Conservation (phyloP, 2,888 invertebrate species). For the Adelognathus sp. region DNA sequence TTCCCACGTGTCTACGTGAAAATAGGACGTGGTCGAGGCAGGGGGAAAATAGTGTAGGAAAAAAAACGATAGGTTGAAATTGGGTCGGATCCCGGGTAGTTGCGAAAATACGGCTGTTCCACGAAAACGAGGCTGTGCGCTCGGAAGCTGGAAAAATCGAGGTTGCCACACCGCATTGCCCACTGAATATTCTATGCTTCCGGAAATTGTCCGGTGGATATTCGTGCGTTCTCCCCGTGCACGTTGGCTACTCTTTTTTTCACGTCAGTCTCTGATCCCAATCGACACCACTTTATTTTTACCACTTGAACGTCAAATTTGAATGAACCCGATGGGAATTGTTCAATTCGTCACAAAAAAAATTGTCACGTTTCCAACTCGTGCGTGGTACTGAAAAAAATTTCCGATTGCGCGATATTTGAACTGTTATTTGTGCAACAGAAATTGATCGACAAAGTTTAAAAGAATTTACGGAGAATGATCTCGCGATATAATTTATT, state of each 20-base stretch:
- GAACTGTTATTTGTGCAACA: background rate
- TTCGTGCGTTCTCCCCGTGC: slow-evolving; percentile 38
- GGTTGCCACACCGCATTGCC: slow-evolving; percentile 46
- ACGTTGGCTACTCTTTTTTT: slow-evolving; percentile 5
- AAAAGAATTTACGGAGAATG: background rate
- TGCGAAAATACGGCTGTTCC: slow-evolving; percentile 46
- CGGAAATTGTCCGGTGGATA: slow-evolving; percentile 51
- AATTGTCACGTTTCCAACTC: background rate
- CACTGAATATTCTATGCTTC: slow-evolving; percentile 56
- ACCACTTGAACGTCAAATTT: background rate
- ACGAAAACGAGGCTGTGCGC: background rate
- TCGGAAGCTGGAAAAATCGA: slow-evolving; percentile 49
- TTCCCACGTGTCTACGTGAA: background rate
- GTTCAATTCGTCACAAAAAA: background rate
- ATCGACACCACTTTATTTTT: slow-evolving; percentile 21
- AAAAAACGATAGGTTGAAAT: slow-evolving; percentile 28
- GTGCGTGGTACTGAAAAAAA: background rate
- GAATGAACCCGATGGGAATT: background rate
- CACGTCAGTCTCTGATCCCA: background rate
- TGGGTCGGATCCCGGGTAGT: slow-evolving; percentile 35
- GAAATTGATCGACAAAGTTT: background rate
- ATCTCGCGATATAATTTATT: no score
- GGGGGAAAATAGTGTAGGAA: background rate
- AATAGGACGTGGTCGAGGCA: background rate
- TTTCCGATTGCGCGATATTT: background rate